Conservation (phyloP, 2,113 vertebrate species). For the Sphyrna mokarran region DNA sequence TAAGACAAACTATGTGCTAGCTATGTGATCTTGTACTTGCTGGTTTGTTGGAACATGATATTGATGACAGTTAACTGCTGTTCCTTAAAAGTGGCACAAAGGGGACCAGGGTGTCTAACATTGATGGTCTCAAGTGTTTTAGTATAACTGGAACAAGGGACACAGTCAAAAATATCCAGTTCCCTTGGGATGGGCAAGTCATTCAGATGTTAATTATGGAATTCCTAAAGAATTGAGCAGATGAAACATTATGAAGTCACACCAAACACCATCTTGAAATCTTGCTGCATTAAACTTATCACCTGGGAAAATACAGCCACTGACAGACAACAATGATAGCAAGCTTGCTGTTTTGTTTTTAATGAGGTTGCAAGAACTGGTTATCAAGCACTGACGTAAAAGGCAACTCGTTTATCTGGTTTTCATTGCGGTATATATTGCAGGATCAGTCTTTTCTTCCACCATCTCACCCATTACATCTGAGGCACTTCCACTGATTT, state of each 20-base stretch:
- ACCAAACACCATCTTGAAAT: neutral
- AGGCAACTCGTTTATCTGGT: neutral
- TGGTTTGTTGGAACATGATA: neutral
- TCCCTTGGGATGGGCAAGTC: constrained; percentile 39
- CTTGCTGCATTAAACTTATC: neutral
- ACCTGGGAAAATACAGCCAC: neutral
- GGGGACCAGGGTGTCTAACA: neutral
- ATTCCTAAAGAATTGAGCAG: constrained; percentile 44
- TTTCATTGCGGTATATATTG: neutral
- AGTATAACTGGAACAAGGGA: neutral
- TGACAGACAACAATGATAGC: constrained; percentile 18
- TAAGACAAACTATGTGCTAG: neutral
- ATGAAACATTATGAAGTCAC: neutral
- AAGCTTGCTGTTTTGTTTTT: constrained; percentile 4
- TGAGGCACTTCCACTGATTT: neutral
- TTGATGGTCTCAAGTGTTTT: neutral
- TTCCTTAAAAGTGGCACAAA: neutral
- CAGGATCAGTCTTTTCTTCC: neutral
- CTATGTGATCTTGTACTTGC: neutral
- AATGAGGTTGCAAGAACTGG: neutral
- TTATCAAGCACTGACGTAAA: neutral
- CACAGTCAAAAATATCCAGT: neutral
- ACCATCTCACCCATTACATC: neutral
- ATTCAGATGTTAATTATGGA: constrained; percentile 45
- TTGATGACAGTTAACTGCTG: neutral